A percentile compares a stretch with the other conserved stretches of the same genome.
phyloP scores from a whole-genome alignment of 53 echinoderm and acorn worm species.

The Zoroaster sp. region DNA sequence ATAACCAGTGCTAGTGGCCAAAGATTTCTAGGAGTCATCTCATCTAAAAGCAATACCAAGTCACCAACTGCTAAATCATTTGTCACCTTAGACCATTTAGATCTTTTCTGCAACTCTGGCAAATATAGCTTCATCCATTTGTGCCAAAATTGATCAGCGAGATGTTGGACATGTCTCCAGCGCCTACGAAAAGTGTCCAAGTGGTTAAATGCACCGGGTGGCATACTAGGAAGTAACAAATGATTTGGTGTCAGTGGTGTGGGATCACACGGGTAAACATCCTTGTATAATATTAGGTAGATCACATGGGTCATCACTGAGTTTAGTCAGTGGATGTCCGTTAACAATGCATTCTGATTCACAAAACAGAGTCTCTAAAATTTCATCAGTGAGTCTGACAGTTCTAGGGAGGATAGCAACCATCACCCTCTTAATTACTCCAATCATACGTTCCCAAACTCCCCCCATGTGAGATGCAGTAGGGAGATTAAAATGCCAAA shows the following conservation, averaged over 20 bases:
- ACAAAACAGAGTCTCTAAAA: constrained; percentile 39
- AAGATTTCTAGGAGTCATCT: constrained; percentile 7
- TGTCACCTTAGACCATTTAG: constrained; percentile 43
- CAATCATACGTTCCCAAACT: constrained; percentile 18
- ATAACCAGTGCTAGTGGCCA: constrained; percentile 31
- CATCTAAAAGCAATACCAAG: constrained; percentile 29
- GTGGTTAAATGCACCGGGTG: constrained; percentile 36
- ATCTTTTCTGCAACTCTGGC: constrained; percentile 50
- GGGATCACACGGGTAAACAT: constrained; percentile 41
- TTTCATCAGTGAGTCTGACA: constrained; percentile 25
- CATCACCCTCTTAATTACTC: constrained; percentile 17
- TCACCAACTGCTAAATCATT: constrained; percentile 30
- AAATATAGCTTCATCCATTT: constrained; percentile 63
- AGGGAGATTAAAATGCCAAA: constrained; percentile 27
- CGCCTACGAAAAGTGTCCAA: constrained; percentile 9
- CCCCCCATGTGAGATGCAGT: constrained; percentile 48
- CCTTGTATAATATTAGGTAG: no score
- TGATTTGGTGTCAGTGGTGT: constrained; percentile 68
- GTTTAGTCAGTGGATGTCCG: constrained; percentile 49
- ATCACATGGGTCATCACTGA: constrained; percentile 53
- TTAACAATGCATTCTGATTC: constrained; percentile 65
- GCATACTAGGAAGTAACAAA: constrained; percentile 35
- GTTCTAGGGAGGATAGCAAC: constrained; percentile 17
- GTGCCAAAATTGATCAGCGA: constrained; percentile 51
- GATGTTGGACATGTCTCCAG: constrained; percentile 1